These are phyloP conservation scores for Microtus montanus DNA, from an alignment of 2,113 vertebrate genomes.

Conservation along the genomic window DNA sequence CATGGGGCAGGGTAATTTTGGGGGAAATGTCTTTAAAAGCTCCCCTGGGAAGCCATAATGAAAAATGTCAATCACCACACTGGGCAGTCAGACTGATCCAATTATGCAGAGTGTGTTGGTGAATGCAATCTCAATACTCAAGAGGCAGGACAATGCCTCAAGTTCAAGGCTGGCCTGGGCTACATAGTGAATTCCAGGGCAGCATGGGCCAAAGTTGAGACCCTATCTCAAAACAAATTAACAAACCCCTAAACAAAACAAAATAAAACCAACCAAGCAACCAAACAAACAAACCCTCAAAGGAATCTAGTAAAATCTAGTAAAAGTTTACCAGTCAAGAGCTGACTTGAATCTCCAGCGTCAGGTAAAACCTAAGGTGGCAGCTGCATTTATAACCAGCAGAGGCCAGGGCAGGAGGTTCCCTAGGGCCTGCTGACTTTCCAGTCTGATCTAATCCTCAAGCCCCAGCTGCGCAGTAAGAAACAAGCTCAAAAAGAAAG, in stretches of 20 bases:
- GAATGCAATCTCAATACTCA: no score
- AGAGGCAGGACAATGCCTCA: no score
- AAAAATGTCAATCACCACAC: not conserved
- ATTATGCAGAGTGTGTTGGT: not conserved
- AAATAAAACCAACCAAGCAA: no score
- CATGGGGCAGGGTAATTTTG: not conserved
- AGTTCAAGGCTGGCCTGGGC: not conserved
- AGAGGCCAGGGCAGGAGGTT: no score
- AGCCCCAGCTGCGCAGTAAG: not conserved
- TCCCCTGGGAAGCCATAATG: constrained; percentile 20
- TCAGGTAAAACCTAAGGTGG: not conserved
- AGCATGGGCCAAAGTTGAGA: not conserved
- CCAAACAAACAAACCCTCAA: not conserved
- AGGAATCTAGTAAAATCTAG: no score
- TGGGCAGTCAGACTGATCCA: not conserved
- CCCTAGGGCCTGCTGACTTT: not conserved
- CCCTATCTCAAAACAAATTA: not conserved
- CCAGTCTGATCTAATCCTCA: not conserved
- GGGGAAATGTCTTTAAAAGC: not conserved
- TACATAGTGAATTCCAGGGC: not conserved
- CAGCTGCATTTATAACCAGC: not conserved
- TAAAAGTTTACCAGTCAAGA: not conserved
- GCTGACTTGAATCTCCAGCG: not conserved
- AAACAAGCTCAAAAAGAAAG: not conserved
- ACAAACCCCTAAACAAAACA: no score